Evolutionary conservation across 2,113 vertebrate genomes (phyloP).

Genomic region (Ctenomys sociabilis): DNA sequence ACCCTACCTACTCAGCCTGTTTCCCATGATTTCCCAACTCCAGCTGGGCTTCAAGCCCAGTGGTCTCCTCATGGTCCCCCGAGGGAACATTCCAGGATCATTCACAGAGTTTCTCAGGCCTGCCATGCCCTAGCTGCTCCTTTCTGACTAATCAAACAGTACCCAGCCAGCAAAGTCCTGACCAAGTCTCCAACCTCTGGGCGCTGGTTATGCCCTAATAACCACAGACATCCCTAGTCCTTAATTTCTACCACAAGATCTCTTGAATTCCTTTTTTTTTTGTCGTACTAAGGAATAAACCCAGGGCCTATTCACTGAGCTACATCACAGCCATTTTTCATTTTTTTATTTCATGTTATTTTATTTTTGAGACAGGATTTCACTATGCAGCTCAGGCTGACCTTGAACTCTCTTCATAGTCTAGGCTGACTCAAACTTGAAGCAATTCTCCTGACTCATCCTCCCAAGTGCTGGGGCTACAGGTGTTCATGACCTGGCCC

Average conservation of each 20-base stretch:
- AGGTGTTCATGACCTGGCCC: not conserved
- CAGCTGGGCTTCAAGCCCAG: slow-evolving; percentile 81
- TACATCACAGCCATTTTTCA: not conserved
- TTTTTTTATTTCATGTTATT: not conserved
- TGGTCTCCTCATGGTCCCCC: slow-evolving; percentile 80
- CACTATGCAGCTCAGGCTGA: not conserved
- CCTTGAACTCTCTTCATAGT: not conserved
- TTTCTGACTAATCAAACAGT: slow-evolving; percentile 68
- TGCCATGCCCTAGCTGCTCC: slow-evolving; percentile 60
- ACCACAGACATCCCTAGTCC: not conserved
- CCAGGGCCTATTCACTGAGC: not conserved
- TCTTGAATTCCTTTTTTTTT: slow-evolving; percentile 47
- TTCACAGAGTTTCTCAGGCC: slow-evolving; percentile 79
- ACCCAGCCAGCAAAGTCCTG: slow-evolving; percentile 47
- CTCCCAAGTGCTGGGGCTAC: not conserved
- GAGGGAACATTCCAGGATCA: slow-evolving; percentile 80
- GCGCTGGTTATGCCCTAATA: slow-evolving; percentile 8
- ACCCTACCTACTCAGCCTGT: slow-evolving; percentile 80
- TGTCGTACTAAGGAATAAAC: not conserved
- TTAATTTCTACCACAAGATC: slow-evolving; percentile 26
- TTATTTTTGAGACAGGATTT: not conserved
- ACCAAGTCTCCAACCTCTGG: not conserved
- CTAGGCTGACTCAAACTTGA: too few relatives aligned
- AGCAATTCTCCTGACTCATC: too few relatives aligned
- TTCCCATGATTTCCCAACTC: slow-evolving; percentile 81